These are phyloP conservation scores for Chirona hameri DNA, from an alignment of 2,888 invertebrate species.

Conservation along the genomic window DNA sequence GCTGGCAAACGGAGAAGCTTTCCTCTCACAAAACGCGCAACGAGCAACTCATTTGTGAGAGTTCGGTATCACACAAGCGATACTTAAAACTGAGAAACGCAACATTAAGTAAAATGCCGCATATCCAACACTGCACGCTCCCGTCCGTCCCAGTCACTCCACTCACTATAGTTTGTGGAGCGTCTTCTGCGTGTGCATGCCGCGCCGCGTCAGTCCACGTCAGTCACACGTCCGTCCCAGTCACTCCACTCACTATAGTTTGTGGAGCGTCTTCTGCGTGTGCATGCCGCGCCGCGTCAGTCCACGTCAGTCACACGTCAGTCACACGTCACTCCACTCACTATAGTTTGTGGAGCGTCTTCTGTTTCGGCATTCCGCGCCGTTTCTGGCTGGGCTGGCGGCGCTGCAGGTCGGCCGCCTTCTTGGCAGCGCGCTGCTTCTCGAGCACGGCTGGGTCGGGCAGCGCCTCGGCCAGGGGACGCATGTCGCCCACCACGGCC, in stretches of 20 bases:
- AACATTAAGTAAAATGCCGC: not conserved
- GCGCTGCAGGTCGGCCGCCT: conserved; percentile 3
- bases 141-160: not conserved
- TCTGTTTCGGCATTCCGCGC: conserved; percentile 22
- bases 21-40: not conserved
- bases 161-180: conserved; percentile 24
- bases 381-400: conserved; percentile 30
- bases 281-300: conserved; percentile 23
- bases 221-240: too few species aligned
- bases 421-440: not conserved
- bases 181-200: conserved; percentile 22
- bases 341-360: not conserved
- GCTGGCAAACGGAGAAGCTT: not conserved
- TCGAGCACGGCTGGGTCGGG: conserved; percentile 13
- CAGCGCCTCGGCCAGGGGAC: conserved; percentile 30
- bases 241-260: not conserved
- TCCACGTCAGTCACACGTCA: too few species aligned
- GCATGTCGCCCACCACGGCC: conserved; percentile 33
- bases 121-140: too few species aligned
- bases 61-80: not conserved
- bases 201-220: conserved; percentile 2
- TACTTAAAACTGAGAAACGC: not conserved
- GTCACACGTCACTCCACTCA: not conserved
- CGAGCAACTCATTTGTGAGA: not conserved
- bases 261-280: conserved; percentile 4